phyloP scores from a whole-genome alignment of 2,113 vertebrate species.

The Salvator merianae region DNA sequence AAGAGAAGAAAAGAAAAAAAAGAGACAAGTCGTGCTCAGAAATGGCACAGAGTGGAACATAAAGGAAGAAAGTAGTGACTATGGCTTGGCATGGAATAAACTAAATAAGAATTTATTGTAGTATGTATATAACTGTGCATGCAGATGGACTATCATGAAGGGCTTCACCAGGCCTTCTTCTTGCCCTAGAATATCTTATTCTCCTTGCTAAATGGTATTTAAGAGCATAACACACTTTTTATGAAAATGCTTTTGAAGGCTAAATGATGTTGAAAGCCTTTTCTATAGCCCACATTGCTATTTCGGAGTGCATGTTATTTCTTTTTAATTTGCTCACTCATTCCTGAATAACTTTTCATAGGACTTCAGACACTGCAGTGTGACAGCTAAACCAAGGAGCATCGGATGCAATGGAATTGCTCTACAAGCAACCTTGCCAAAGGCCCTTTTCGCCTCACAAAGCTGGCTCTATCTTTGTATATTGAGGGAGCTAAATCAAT shows the following conservation, averaged over 20 bases:
- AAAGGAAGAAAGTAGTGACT: not conserved
- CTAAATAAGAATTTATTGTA: slow-evolving; percentile 36
- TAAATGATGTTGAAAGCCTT: slow-evolving; percentile 78
- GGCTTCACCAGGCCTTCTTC: slow-evolving; percentile 39
- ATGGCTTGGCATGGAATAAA: slow-evolving; percentile 46
- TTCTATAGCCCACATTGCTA: slow-evolving; percentile 71
- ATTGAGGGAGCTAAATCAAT: slow-evolving; percentile 96
- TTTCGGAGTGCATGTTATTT: slow-evolving; percentile 80
- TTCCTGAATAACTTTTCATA: slow-evolving; percentile 85
- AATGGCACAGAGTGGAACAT: slow-evolving; percentile 19
- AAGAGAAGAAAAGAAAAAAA: not conserved
- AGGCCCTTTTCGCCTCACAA: slow-evolving; percentile 87
- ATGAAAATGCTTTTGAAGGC: slow-evolving; percentile 77
- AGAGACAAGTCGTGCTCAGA: not conserved
- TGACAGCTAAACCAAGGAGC: slow-evolving; percentile 91
- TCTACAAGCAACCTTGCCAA: slow-evolving; percentile 99
- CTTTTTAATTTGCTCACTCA: slow-evolving; percentile 86
- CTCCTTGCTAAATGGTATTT: slow-evolving; percentile 65
- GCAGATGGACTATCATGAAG: slow-evolving; percentile 15
- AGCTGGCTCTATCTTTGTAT: slow-evolving; percentile 91
- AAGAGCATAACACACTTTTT: slow-evolving; percentile 65
- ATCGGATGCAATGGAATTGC: slow-evolving; percentile 82
- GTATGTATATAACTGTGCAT: slow-evolving; percentile 37
- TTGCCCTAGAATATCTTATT: slow-evolving; percentile 47
- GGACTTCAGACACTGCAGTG: slow-evolving; percentile 86